A percentile compares a stretch with the other conserved stretches of the same genome.
These are phyloP conservation scores for Gryllus longicercus DNA, from an alignment of 2,888 invertebrate genomes.

Conservation along the genomic window DNA sequence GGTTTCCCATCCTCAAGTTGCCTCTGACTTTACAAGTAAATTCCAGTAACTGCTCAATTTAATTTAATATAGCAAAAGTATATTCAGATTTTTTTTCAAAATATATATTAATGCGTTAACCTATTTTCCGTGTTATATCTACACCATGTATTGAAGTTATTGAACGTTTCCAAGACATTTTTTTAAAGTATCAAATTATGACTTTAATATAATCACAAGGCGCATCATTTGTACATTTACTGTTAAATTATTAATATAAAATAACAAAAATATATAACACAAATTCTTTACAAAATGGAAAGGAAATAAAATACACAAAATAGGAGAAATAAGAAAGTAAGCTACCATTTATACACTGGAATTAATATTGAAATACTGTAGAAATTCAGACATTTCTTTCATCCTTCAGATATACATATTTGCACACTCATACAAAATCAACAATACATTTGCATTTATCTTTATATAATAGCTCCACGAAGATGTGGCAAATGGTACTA, in stretches of 20 bases:
- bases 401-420: neutral
- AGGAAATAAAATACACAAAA: neutral
- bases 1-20: too few species aligned
- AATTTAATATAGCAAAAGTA: too few species aligned
- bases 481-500: neutral
- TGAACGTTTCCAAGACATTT: too few species aligned
- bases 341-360: neutral
- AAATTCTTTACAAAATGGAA: neutral
- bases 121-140: too few species aligned
- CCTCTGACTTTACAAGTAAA: too few species aligned
- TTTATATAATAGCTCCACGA: neutral
- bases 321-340: neutral
- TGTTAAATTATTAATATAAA: neutral
- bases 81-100: too few species aligned
- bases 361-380: neutral
- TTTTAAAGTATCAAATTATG: too few species aligned
- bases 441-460: neutral
- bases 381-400: neutral
- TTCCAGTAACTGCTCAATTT: too few species aligned
- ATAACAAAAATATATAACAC: neutral
- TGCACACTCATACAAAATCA: neutral
- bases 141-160: too few species aligned
- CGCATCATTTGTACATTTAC: neutral
- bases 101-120: too few species aligned
- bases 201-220: neutral